phyloP scores from a whole-genome alignment of 2,113 vertebrate species.

The Laterallus jamaicensis region DNA sequence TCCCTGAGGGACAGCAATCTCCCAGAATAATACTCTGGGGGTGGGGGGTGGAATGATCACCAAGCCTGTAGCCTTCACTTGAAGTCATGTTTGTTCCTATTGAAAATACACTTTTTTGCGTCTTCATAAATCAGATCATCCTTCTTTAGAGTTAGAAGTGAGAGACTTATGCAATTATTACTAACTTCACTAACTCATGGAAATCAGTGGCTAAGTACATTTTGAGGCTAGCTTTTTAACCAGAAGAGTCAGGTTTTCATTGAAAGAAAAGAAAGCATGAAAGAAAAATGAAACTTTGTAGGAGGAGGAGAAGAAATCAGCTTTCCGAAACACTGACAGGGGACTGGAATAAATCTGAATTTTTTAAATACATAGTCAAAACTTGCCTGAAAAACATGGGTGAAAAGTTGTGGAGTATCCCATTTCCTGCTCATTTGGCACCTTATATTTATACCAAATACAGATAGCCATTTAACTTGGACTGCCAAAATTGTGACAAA shows the following conservation, averaged over 20 bases:
- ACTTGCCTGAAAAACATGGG: neutral
- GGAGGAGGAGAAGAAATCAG: neutral
- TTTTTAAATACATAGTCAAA: neutral
- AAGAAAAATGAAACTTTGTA: neutral
- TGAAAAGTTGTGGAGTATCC: neutral
- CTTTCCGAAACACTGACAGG: neutral
- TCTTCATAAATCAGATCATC: neutral
- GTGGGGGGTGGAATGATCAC: neutral
- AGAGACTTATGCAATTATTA: neutral
- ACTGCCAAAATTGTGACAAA: neutral
- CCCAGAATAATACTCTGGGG: neutral
- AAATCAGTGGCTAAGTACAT: neutral
- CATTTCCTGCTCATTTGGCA: neutral
- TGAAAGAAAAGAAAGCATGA: neutral
- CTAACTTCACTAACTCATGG: neutral
- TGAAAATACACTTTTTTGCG: neutral
- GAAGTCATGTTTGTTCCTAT: neutral
- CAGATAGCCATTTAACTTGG: neutral
- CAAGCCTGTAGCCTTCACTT: neutral
- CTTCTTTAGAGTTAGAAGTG: neutral
- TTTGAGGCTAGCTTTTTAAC: neutral
- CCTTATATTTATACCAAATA: neutral
- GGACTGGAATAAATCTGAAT: neutral
- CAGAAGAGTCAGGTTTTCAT: neutral
- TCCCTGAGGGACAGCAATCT: neutral